A percentile compares a stretch with the other conserved stretches of the same genome.
Evolutionary conservation across 2,797 vertebrate genomes (phyloP).

Genomic region (Champsocephalus esox): DNA sequence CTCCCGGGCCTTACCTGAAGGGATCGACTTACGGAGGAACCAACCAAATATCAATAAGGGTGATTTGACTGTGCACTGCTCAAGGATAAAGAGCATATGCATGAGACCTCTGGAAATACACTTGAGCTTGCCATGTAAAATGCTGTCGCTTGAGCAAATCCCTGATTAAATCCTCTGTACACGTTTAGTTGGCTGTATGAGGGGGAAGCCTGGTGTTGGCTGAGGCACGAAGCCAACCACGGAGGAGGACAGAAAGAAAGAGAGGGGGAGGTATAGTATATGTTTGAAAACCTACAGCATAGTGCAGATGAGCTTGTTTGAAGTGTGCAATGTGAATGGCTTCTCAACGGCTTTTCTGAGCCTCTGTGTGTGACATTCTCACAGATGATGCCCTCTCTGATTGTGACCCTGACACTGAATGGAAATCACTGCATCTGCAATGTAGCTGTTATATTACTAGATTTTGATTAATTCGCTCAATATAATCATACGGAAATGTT

Average conservation of each 20-base stretch:
- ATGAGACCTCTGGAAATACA: slow-evolving; percentile 76
- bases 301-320: slow-evolving; percentile 53
- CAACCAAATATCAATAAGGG: slow-evolving; percentile 77
- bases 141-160: slow-evolving; percentile 76
- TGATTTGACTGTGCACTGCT: slow-evolving; percentile 66
- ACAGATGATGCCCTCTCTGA: slow-evolving; percentile 44
- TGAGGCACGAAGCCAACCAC: slow-evolving; percentile 48
- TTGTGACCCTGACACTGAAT: slow-evolving; percentile 8
- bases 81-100: slow-evolving; percentile 79
- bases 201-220: slow-evolving; percentile 54
- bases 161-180: slow-evolving; percentile 72
- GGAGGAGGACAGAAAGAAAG: slow-evolving; percentile 47
- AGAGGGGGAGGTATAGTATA: slow-evolving; percentile 14
- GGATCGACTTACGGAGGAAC: slow-evolving; percentile 63
- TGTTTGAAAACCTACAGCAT: slow-evolving; percentile 32
- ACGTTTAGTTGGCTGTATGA: slow-evolving; percentile 68
- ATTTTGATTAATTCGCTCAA: slow-evolving; percentile 15
- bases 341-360: slow-evolving; percentile 36
- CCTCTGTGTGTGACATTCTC: slow-evolving; percentile 33
- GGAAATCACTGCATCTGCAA: slow-evolving; percentile 18
- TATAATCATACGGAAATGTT: slow-evolving; percentile 11
- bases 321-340: slow-evolving; percentile 43
- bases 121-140: slow-evolving; percentile 69
- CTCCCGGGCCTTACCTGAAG: slow-evolving; percentile 66
- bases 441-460: background rate